Percentiles rank a stretch among this genome's conserved stretches.
Conservation (phyloP, 2,888 invertebrate genomes). For the Bellardia bayeri region DNA sequence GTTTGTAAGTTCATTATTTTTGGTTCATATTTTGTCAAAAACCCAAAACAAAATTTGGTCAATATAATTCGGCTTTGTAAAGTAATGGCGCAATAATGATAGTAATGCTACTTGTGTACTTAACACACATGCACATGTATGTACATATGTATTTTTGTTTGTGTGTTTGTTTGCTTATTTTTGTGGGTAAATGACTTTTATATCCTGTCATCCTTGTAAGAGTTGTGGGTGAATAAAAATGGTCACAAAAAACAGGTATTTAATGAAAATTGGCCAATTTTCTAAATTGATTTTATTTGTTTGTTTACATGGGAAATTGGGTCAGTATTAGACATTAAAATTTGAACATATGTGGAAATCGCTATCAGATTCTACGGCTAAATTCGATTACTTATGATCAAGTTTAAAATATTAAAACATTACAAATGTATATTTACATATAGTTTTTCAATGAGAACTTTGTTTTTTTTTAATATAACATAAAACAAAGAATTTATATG, state of each 20-base stretch:
- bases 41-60: slow-evolving; percentile 48
- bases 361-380: background rate
- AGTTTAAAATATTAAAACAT: background rate
- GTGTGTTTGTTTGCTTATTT: slow-evolving; percentile 32
- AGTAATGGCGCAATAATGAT: slow-evolving; percentile 66
- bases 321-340: slow-evolving; percentile 47
- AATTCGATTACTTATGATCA: background rate
- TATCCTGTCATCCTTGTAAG: slow-evolving; percentile 69
- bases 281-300: slow-evolving; percentile 61
- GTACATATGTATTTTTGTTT: background rate
- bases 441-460: no score
- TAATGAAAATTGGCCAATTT: slow-evolving; percentile 71
- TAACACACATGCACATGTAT: slow-evolving; percentile 7
- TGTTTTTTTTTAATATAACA: no score
- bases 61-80: slow-evolving; percentile 66
- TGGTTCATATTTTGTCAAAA: slow-evolving; percentile 36
- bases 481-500: no score
- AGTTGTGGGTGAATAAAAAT: background rate
- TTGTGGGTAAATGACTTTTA: slow-evolving; percentile 59
- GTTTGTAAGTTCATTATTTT: slow-evolving; percentile 49
- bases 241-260: slow-evolving; percentile 39
- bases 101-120: slow-evolving; percentile 1
- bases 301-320: slow-evolving; percentile 30
- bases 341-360: slow-evolving; percentile 36
- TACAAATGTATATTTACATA: no score